Base-by-base conservation (phyloP, 2,888 invertebrate genomes). In the Plemyria rubiginata region DNA sequence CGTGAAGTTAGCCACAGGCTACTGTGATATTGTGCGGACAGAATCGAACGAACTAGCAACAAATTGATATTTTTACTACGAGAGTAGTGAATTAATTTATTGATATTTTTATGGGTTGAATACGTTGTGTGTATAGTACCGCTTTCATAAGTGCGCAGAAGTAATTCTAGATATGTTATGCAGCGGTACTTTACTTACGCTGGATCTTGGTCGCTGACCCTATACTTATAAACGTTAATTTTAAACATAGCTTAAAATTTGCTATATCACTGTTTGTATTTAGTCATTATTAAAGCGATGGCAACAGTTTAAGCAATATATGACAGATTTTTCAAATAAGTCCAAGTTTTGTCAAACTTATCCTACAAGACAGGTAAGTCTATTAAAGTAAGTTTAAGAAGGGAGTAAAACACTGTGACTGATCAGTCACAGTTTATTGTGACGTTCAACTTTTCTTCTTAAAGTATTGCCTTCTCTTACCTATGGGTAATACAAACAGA, bases 1-100 rank as follows among this genome's bases (percentile, higher is more conserved):
- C 76, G 79, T 75, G 80, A 77, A 57, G 54, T 53, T 59, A 59
- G 79, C 73, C 63, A 70, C 69, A 79, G 83, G 87, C 85, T 82
- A 79, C 86, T 88, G 89, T 89, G 89, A 88, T 88, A 89, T 79
- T 60, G 59, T 60, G 49, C 49, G 66, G 62, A 68, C 69, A 63
- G 68, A 76, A 69, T 68, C 71, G 75, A 85, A 70, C 77, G 69
- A 81, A 83, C 76, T 78, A 78, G 80, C 80, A 80, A 75, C 75
- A 77, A 79, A 77, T 76, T 76, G 73, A 70, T 68, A 68, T 68
- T 70, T 45, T 67, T 62, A 59, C 68, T 64, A 70, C 69, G 76
- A 78, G 40, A 52, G 77, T 79, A 75, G 78, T 76, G 77, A 76
- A 77, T 77, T 85, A 78, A 85, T 81, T 80, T 81, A 80, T 82